Evolutionary conservation across 2,113 vertebrate genomes (phyloP).

Genomic region (Empidonax alnorum): DNA sequence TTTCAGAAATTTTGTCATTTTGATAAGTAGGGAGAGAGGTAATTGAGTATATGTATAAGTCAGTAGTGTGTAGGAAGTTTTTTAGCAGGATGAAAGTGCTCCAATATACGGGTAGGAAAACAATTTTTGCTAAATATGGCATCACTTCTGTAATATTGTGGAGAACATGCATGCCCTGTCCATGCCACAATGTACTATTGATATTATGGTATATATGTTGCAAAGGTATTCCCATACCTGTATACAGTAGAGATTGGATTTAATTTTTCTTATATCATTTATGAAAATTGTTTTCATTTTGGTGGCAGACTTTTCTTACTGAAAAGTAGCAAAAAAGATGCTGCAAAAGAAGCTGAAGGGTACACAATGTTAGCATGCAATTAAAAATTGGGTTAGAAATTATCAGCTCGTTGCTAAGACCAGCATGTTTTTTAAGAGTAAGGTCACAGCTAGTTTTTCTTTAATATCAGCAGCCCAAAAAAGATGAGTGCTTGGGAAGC

Average conservation of each 20-base stretch:
- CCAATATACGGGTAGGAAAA: background rate
- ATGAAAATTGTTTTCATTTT: background rate
- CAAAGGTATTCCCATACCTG: background rate
- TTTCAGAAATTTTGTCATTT: background rate
- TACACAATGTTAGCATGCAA: background rate
- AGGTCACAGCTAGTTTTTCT: background rate
- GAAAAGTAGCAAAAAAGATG: background rate
- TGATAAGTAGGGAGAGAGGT: background rate
- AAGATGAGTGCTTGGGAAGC: background rate
- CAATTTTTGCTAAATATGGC: background rate
- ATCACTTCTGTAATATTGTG: background rate
- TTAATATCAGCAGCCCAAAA: background rate
- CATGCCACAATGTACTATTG: accelerated
- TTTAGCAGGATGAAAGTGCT: background rate
- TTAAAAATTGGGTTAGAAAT: background rate
- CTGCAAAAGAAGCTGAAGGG: background rate
- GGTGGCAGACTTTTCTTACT: background rate
- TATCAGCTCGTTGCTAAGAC: background rate
- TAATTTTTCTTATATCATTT: background rate
- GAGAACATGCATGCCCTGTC: background rate
- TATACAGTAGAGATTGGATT: background rate
- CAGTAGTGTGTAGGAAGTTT: background rate
- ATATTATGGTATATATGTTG: background rate
- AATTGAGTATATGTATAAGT: background rate
- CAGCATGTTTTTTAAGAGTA: background rate